These are phyloP conservation scores for Limnephilus marmoratus DNA, from an alignment of 2,888 invertebrate species.

Conservation along the genomic window DNA sequence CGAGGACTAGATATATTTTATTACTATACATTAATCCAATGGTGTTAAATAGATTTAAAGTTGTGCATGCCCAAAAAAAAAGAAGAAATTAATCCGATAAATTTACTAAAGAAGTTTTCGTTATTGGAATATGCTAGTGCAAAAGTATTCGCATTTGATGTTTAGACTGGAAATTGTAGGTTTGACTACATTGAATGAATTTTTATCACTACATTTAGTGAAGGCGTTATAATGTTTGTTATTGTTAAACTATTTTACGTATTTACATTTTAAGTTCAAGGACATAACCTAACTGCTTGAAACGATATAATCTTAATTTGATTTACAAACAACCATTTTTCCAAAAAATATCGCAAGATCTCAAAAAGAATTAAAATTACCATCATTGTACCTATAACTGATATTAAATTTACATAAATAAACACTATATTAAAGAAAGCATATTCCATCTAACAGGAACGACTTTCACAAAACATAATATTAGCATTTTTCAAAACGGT, in stretches of 20 bases:
- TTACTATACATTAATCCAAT: too few relatives aligned
- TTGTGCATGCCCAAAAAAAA: background rate
- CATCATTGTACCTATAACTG: background rate
- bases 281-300: too few relatives aligned
- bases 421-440: background rate
- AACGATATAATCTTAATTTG: background rate
- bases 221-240: too few relatives aligned
- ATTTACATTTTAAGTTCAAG: background rate
- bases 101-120: too few relatives aligned
- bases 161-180: too few relatives aligned
- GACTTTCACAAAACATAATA: background rate
- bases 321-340: background rate
- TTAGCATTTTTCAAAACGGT: conserved; percentile 1
- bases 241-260: background rate
- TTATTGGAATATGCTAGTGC: too few relatives aligned
- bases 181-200: too few relatives aligned
- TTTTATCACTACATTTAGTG: too few relatives aligned
- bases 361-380: background rate
- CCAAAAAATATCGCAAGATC: background rate
- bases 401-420: background rate
- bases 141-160: too few relatives aligned
- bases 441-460: background rate
- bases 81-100: background rate
- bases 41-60: background rate
- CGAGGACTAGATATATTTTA: background rate